A percentile compares a stretch with the other conserved stretches of the same genome.
Evolutionary conservation across 2,888 invertebrate species (phyloP).

Genomic region (Tachina grossa): DNA sequence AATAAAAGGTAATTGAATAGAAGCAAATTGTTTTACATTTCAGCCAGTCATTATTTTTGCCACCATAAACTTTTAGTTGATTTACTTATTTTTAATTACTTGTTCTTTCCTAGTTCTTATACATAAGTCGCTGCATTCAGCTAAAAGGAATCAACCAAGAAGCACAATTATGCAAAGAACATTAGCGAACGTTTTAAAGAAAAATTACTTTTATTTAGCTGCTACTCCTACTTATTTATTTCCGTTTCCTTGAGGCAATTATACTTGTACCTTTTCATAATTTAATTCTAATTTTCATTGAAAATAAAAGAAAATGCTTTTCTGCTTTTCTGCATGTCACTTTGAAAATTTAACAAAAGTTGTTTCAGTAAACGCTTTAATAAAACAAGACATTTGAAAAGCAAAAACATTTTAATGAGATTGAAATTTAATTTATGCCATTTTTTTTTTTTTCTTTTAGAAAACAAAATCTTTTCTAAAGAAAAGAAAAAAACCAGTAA

Average conservation of each 20-base stretch:
- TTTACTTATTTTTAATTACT: constrained; percentile 47
- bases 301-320: not conserved
- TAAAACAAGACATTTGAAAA: not conserved
- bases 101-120: constrained; percentile 16
- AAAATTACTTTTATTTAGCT: constrained; percentile 37
- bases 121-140: constrained; percentile 2
- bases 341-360: constrained; percentile 16
- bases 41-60: constrained; percentile 13
- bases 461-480: constrained; percentile 1
- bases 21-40: not conserved
- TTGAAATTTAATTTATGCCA: constrained; percentile 51
- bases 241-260: constrained; percentile 53
- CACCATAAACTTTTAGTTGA: constrained; percentile 6
- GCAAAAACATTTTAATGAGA: constrained; percentile 42
- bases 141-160: constrained; percentile 11
- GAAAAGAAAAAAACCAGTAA: constrained; percentile 18
- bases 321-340: not conserved
- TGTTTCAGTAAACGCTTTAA: not conserved
- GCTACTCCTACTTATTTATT: constrained; percentile 32
- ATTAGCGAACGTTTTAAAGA: not conserved
- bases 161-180: constrained; percentile 29
- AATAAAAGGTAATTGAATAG: not conserved
- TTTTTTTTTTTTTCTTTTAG: constrained; percentile 1
- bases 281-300: constrained; percentile 27
- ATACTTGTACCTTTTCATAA: constrained; percentile 31